Evolutionary conservation across 2,113 vertebrate genomes (phyloP).

Genomic region (Oenanthe melanoleuca): DNA sequence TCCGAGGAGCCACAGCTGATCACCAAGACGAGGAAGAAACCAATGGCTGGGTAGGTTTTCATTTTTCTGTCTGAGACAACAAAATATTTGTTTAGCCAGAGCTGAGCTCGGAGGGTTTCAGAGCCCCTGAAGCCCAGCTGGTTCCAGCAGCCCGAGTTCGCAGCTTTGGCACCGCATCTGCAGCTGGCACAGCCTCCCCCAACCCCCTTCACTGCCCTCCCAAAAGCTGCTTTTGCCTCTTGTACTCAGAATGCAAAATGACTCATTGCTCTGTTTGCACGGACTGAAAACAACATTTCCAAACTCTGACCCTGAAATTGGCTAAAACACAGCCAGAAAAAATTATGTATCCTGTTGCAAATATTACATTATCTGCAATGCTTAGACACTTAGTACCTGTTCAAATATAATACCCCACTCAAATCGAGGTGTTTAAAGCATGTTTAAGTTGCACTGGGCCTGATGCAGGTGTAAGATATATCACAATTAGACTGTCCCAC

Average conservation of each 20-base stretch:
- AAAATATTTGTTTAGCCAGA: neutral
- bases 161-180: neutral
- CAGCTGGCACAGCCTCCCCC: neutral
- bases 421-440: neutral
- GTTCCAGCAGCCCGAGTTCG: neutral
- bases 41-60: conserved; percentile 69
- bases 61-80: conserved; percentile 73
- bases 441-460: neutral
- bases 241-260: neutral
- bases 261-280: neutral
- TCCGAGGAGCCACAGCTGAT: conserved; percentile 76
- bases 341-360: neutral
- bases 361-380: neutral
- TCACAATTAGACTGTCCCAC: neutral
- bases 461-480: neutral
- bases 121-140: neutral
- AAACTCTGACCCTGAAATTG: neutral
- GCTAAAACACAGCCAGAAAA: neutral
- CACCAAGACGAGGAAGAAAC: conserved; percentile 82
- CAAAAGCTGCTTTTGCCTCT: neutral
- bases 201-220: neutral
- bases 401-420: neutral
- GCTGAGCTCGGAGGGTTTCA: neutral
- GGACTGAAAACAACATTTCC: neutral
- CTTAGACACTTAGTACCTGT: neutral